Evolutionary conservation across 1,140 invertebrate genomes (phyloP).

Genomic region (Holotrichia oblita): DNA sequence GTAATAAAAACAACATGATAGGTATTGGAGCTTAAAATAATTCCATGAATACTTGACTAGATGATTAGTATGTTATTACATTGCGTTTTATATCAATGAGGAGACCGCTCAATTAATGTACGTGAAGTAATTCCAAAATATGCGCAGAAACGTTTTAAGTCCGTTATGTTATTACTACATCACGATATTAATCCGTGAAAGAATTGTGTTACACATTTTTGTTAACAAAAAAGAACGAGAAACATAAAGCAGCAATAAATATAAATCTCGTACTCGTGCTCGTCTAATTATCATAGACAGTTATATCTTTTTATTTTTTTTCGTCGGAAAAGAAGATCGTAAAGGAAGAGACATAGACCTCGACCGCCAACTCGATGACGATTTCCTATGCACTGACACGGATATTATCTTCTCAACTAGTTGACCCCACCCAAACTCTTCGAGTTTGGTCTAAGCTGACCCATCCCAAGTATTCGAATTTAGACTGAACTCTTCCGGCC

Average conservation of each 20-base stretch:
- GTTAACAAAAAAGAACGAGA: background rate
- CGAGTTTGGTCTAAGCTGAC: too few species aligned
- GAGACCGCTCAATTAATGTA: too few species aligned
- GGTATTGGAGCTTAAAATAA: too few species aligned
- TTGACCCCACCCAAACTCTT: too few species aligned
- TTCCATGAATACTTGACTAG: too few species aligned
- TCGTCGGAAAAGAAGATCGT: constrained; percentile 8
- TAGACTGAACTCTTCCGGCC: too few species aligned
- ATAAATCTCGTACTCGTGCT: constrained; percentile 29
- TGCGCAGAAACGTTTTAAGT: background rate
- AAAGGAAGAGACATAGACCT: background rate
- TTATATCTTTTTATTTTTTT: constrained; percentile 22
- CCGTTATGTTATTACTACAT: constrained; percentile 16
- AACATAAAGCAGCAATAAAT: background rate
- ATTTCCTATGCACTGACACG: constrained; percentile 22
- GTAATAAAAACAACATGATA: too few species aligned
- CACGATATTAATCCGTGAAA: background rate
- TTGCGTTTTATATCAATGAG: too few species aligned
- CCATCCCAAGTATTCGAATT: too few species aligned
- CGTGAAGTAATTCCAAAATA: background rate
- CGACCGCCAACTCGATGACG: background rate
- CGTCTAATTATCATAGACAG: constrained; percentile 24
- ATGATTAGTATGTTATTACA: too few species aligned
- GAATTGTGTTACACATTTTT: constrained; percentile 11
- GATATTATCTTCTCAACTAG: constrained; percentile 18